Conservation (phyloP, 2,797 vertebrate species). For the Pseudochirops corinnae region DNA sequence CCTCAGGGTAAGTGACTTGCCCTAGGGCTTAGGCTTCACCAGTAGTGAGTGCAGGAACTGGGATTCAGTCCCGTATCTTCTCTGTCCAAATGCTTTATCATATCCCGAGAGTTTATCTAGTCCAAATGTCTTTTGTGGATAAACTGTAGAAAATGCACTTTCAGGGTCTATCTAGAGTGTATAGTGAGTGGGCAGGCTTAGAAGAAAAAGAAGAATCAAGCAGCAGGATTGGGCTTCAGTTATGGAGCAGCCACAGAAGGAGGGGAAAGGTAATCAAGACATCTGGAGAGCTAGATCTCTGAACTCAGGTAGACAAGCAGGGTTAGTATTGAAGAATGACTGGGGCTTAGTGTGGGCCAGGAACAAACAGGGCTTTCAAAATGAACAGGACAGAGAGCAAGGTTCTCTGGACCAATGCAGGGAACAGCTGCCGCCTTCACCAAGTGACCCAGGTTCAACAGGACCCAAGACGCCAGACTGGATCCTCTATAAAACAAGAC, state of each 20-base stretch:
- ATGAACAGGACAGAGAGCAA: not conserved
- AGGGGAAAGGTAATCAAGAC: not conserved
- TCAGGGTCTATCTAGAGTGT: not conserved
- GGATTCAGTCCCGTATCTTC: not conserved
- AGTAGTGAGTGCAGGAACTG: not conserved
- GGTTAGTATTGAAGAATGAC: not conserved
- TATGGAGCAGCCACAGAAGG: not conserved
- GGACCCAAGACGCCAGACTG: not conserved
- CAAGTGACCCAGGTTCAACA: not conserved
- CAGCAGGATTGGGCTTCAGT: not conserved
- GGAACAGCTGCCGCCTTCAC: not conserved
- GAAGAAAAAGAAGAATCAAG: not conserved
- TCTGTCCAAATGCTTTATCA: not conserved
- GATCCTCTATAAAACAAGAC: not conserved
- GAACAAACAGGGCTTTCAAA: not conserved
- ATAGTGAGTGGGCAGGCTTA: not conserved
- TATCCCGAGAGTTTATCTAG: not conserved
- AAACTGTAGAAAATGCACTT: not conserved
- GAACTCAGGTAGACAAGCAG: not conserved
- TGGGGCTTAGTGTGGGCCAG: not conserved
- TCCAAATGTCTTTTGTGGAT: not conserved
- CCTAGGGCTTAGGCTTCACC: not conserved
- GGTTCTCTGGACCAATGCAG: not conserved
- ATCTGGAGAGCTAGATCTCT: not conserved
- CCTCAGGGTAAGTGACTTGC: not conserved